These are phyloP conservation scores for Leptinotarsa rubiginosa DNA, from an alignment of 2,888 invertebrate species.

Conservation along the genomic window DNA sequence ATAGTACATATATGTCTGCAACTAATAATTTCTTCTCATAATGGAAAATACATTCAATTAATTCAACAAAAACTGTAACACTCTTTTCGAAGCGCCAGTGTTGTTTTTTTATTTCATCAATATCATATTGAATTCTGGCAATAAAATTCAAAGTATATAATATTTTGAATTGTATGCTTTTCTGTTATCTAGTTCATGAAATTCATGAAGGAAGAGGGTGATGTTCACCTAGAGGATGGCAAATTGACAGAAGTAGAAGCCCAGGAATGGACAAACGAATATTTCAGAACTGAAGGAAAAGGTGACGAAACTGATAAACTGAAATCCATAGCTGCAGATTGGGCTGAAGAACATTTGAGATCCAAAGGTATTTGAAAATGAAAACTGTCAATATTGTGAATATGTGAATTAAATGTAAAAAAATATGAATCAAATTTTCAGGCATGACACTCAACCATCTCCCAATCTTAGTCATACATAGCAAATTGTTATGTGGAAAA, in stretches of 20 bases:
- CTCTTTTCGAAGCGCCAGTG: too few species aligned
- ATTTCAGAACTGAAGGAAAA: constrained; percentile 57
- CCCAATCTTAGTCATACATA: neutral
- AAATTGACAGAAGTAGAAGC: constrained; percentile 64
- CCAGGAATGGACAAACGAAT: constrained; percentile 67
- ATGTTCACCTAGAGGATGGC: constrained; percentile 70
- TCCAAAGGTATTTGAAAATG: constrained; percentile 45
- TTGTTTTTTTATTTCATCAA: too few species aligned
- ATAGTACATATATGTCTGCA: too few species aligned
- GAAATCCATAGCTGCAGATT: constrained; percentile 53
- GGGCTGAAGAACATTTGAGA: constrained; percentile 61
- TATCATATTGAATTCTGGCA: too few species aligned
- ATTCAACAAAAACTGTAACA: too few species aligned
- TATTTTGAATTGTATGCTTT: constrained; percentile 1
- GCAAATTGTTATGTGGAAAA: neutral
- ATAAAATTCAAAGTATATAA: neutral
- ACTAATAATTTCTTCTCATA: too few species aligned
- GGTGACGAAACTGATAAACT: constrained; percentile 27
- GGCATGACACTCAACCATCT: neutral
- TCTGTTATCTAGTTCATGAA: constrained; percentile 78
- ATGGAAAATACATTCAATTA: too few species aligned
- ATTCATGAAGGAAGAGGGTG: constrained; percentile 82
- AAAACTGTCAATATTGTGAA: neutral
- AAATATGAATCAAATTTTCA: neutral
- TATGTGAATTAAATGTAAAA: neutral